phyloP scores from a whole-genome alignment of 2,113 vertebrate species.

The Dendropsophus ebraccatus region DNA sequence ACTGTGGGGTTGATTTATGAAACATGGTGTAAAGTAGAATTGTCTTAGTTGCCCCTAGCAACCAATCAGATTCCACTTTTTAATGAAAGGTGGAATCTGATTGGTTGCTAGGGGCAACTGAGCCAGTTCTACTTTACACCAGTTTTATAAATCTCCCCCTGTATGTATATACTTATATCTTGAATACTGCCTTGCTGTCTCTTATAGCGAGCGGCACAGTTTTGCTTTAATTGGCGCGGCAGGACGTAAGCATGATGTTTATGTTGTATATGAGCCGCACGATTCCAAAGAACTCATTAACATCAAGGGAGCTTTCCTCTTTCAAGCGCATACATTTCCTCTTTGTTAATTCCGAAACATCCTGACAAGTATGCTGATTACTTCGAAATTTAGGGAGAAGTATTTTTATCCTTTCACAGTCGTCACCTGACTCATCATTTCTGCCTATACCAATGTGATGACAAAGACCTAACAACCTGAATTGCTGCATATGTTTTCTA shows the following conservation, averaged over 20 bases:
- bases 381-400: slow-evolving; percentile 18
- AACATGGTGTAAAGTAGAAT: too few relatives aligned
- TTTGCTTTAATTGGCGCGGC: neutral
- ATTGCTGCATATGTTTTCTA: neutral
- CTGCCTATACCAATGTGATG: neutral
- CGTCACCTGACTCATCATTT: slow-evolving; percentile 33
- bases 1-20: too few relatives aligned
- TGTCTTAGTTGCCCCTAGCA: too few relatives aligned
- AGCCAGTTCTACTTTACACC: too few relatives aligned
- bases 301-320: slow-evolving; percentile 36
- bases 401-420: slow-evolving; percentile 14
- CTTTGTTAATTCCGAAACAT: slow-evolving; percentile 42
- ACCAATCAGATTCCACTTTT: too few relatives aligned
- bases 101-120: too few relatives aligned
- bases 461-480: neutral
- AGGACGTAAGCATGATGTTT: slow-evolving; percentile 17
- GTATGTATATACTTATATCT: neutral
- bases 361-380: slow-evolving; percentile 40
- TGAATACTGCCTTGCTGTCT: neutral
- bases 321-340: neutral
- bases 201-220: neutral
- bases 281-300: slow-evolving; percentile 26
- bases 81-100: too few relatives aligned
- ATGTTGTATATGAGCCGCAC: neutral
- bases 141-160: too few relatives aligned